Conservation (phyloP, 2,888 invertebrate genomes). For the Hoplodrina ambigua region DNA sequence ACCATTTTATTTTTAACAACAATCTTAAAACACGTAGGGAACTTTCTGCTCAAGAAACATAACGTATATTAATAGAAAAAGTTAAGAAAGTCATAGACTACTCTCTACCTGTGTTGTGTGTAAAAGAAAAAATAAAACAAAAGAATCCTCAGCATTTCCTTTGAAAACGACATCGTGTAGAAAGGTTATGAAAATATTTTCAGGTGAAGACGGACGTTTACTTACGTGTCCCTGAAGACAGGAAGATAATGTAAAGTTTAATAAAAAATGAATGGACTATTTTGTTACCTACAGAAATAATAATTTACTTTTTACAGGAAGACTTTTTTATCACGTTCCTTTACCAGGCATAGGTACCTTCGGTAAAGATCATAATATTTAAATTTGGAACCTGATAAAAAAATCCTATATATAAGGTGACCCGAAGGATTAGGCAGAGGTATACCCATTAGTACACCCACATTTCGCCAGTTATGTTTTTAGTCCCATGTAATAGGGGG, state of each 20-base stretch:
- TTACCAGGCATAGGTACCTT: too few species aligned
- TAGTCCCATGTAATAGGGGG: too few species aligned
- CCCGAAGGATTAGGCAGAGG: too few species aligned
- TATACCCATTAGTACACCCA: too few species aligned
- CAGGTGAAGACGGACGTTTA: conserved; percentile 37
- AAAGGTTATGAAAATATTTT: conserved; percentile 48
- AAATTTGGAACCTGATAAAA: too few species aligned
- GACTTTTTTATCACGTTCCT: too few species aligned
- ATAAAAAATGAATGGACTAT: background rate
- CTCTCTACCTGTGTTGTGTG: conserved; percentile 2
- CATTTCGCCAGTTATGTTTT: too few species aligned
- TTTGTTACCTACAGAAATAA: too few species aligned
- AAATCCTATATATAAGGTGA: too few species aligned
- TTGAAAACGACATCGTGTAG: conserved; percentile 29
- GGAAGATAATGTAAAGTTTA: conserved; percentile 8
- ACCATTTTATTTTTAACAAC: background rate
- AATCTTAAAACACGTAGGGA: background rate
- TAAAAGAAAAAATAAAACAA: conserved; percentile 33
- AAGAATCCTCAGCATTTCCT: conserved; percentile 26
- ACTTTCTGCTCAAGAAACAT: background rate
- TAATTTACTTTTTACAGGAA: too few species aligned
- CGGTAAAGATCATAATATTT: too few species aligned
- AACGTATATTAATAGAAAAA: conserved; percentile 35
- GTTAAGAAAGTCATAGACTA: conserved; percentile 30
- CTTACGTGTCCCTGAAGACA: conserved; percentile 14